Base-by-base conservation (phyloP, 1,140 invertebrate species). In the Drosophila prosaltans region DNA sequence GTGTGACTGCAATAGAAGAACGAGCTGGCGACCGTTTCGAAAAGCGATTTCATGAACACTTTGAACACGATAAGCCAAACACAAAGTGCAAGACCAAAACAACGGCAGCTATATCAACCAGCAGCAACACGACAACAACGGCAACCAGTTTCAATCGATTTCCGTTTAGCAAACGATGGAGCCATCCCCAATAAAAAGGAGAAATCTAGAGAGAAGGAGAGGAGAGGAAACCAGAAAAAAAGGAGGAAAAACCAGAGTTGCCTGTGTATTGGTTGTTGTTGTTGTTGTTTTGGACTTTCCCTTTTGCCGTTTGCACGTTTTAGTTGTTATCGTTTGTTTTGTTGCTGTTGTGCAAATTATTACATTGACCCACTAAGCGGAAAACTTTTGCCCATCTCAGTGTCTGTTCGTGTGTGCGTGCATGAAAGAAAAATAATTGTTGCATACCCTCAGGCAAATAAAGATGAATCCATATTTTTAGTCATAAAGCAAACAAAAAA, bases 141-240 rank as follows among this genome's bases (percentile, higher is more conserved):
- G 67, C 59, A 69, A 55, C 40, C 61, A 71, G 80, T 70, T 86
- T 76, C 69, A 68, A 86, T 86, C 76, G 83, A 86, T 86, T 86
- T 82, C 83, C 76, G 83, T 83, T 86, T 86, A 83, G 83, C 80
- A 88, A 82, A 80, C 80, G 59, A 86, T 64, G 72, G 69, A 72
- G 72, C 43, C 24, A 8, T 26, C 3, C 24, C 21, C 21, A 10
- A 78, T 75, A 86, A 55, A 41, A 40, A 61, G 36, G 41, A 40
- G 28, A 51, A 32, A 48, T 54, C 3, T 21, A 9, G n/a, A 4
- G 40, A 28, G n/a, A 6, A 16, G n/a, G 57, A 21, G 7, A 36
- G 32, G 6, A 36, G 32, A 3, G 28, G 4, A 0, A 4, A 3
- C 0, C 6, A 7, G 3, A 6, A 36, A 36, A 36, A 36, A 5